Evolutionary conservation across 1,140 invertebrate genomes (phyloP), one percentile per base, ranked within the genome.

Genomic region (Hypothenemus hampei): DNA sequence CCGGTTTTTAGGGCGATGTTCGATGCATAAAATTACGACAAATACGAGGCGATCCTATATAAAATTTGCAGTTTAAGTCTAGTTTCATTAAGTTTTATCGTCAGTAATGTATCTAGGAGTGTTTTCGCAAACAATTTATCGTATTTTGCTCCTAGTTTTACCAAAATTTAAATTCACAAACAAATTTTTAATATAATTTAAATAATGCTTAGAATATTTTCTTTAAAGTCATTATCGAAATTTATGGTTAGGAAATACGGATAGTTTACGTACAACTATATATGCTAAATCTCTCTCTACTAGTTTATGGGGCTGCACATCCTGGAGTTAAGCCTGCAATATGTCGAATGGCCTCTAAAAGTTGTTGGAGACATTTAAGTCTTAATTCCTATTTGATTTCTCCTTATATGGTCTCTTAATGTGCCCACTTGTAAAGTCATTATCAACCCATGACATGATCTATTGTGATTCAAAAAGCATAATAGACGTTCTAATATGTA

Each of bases 351-450:
- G 41, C 19, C 21, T 44, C 21, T 23, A 44, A 44, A 44, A 44
- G 41, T 44, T 24, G 41, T 44, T n/a, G 18, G 5, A n/a, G 41
- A 44, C 13, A 23, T 23, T 44, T 26, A 44, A 44, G 41, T 44
- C 41, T 44, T 44, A 44, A 44, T 44, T 44, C 41, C 41, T 44
- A 44, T 44, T 44, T 44, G 41, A 44, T 44, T 44, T 44, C 41
- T 44, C 41, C 41, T 44, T 44, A 23, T 44, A 44, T 11, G 23
- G 41, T 24, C 41, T 8, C 41, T 44, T 44, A 44, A 44, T 44
- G 41, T 26, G 23, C 11, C 41, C 41, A 41, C 39, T 41, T 41
- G 39, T 41, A 16, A 16, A 7, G 11, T 2, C 11, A 6, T 37
- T 7, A 16, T 37, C n/a, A n/a, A n/a, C n/a, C n/a, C n/a, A n/a